Base-by-base conservation (phyloP, 2,888 invertebrate species). In the Margaritifera margaritifera region DNA sequence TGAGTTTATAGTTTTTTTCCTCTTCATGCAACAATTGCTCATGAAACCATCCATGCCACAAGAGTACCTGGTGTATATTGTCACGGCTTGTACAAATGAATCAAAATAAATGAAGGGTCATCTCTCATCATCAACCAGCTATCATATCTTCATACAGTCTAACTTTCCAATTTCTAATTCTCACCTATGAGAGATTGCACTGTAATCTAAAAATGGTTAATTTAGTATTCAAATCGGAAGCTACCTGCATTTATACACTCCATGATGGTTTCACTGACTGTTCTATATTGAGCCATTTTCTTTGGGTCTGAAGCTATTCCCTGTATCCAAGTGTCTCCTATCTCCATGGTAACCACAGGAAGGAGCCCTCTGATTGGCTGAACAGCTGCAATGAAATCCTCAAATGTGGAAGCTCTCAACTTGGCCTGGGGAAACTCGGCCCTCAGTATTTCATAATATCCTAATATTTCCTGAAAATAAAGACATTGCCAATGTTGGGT, bases 271-370 rank as follows among this genome's bases (percentile, higher is more conserved):
- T 72, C 65, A 24, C 70, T 76, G 51, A 83, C 79, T 6, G 78
- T 77, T 62, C 84, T 67, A 61, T 81, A 83, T 69, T 75, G 74
- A 15, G 87, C 81, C 68, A 79, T 79, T 73, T 88, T 88, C 64
- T 75, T 72, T 4, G 88, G 87, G 70, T 88, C 88, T 2, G 86
- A 85, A 1, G 85, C 79, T 53, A 85, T 80, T 42, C 88, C 88
- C 70, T 81, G 82, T 24, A 88, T 86, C 88, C 88, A 88, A 0
- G 86, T 87, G 74, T 88, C 87, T 6, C 87, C 87, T 25, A 87
- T 78, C 68, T 86, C 85, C 62, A 78, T 72, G 19, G 74, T 74
- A 6, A 81, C 72, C 25, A 81, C 75, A 6, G 85, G 86, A 51
- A 84, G 68, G 20, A 63, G 59, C 50, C 69, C 27, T 55, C 72